Evolutionary conservation across 2,888 invertebrate genomes (phyloP), one percentile per base, ranked within the genome.

Genomic region (Mythimna impura): DNA sequence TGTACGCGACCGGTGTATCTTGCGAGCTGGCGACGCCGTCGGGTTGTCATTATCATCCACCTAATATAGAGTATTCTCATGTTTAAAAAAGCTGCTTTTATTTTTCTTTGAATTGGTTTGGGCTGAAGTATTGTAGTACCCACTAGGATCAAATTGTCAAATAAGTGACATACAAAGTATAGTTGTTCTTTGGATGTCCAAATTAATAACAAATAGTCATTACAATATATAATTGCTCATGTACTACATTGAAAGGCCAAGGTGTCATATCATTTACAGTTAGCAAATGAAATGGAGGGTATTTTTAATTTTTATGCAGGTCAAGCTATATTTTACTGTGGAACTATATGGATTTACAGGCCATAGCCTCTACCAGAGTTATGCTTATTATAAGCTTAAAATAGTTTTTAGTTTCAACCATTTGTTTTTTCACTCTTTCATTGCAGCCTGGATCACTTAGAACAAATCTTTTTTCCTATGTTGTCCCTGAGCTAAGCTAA

Each of bases 1-100:
- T 43, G 96, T 96, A 62, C 96, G 90, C 30, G 94, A 94, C 66
- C 96, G 87, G 73, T 94, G 93, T 82, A 94, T 93, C 87, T 94
- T 95, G 73, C 94, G 90, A 68, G 95, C 95, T 69, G 96, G 96
- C 62, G 96, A 96, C 80, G 94, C 92, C 74, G 92, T 89, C 60
- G 93, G 54, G 61, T 82, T 90, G 73, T 97, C 94, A 86, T 77
- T 86, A 34, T 96, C 94, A 89, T 97, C 97, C 87, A 97, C 97
- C 91, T 97, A 92, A 50, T 71, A 80, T 25, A 66, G 63, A 73
- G 14, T 36, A 20, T 14, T 60, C 12, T 22, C 25, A 63, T 14
- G 12, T 58, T 78, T 57, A 62, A 60, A 63, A 50, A 17, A 22
- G 12, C 22, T 6, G 25, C 22, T 57, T 30, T 71, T 8, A 36